Base-by-base conservation (phyloP, 1,140 invertebrate species). In the Papilio polyxenes region DNA sequence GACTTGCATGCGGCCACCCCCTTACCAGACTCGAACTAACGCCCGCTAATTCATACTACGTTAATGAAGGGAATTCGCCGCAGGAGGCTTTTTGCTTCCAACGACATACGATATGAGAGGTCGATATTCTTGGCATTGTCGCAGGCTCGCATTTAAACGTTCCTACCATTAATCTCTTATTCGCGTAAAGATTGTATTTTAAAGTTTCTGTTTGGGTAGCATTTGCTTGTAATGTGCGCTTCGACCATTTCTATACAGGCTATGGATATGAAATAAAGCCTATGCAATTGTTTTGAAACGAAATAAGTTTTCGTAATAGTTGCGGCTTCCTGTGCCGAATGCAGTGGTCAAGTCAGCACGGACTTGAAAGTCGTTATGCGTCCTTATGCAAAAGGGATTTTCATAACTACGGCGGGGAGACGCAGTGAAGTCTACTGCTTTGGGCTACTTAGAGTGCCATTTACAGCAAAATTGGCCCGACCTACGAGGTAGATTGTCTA, bases 401-500 rank as follows among this genome's bases (percentile, higher is more conserved):
- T 87, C 87, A 91, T 91, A 90, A 89, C 87, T 87, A 85, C 85
- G 83, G 87, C 87, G 80, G 72, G 81, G 85, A 90, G 86, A 86
- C 87, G 87, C 88, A 87, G 86, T 85, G 83, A 85, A 62, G 82
- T 83, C 75, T 81, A 88, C 85, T 87, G 85, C 88, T 91, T 87
- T 89, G 83, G 90, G 88, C 88, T 90, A 93, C 89, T 93, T 89
- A 92, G 90, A 92, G 88, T 89, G 87, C 88, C 88, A 92, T 92
- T 92, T 92, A 86, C 89, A 89, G 90, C 89, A 86, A 88, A 88
- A 92, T 92, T 88, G 89, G 88, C 88, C 86, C 90, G 88, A 92
- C 91, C 90, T 91, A 92, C 88, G 85, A 92, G 89, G 91, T 92
- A 91, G 90, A 94, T 93, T 92, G 92, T 87, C 83, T 86, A 94